These are phyloP conservation scores for Intellagama lesueurii DNA, from an alignment of 2,797 vertebrate genomes.

Conservation along the genomic window DNA sequence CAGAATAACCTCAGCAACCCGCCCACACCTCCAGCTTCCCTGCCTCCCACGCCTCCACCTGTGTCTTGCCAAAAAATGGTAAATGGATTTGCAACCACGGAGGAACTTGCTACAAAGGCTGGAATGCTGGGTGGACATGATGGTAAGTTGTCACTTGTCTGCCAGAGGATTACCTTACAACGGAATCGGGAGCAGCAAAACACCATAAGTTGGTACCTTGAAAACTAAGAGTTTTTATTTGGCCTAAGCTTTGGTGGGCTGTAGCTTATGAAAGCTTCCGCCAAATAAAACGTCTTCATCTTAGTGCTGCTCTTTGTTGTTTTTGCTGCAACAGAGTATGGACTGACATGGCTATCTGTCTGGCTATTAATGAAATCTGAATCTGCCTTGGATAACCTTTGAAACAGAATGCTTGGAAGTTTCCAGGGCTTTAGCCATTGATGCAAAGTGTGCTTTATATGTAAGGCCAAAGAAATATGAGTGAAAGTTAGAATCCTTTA, in stretches of 20 bases:
- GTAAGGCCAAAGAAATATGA: not conserved
- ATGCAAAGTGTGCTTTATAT: too few species aligned
- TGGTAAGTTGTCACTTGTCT: constrained; percentile 71
- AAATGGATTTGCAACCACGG: constrained; percentile 96
- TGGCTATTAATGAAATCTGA: not conserved
- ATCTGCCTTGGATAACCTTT: not conserved
- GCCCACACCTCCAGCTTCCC: constrained; percentile 97
- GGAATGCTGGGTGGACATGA: constrained; percentile 86
- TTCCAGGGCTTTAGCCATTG: not conserved
- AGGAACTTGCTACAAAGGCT: constrained; percentile 94
- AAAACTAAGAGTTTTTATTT: too few species aligned
- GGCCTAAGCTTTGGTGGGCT: too few species aligned
- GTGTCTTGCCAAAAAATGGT: constrained; percentile 97
- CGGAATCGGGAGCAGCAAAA: not conserved
- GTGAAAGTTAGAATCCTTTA: not conserved
- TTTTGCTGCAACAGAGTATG: too few species aligned
- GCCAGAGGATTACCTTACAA: not conserved
- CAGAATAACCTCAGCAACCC: constrained; percentile 99
- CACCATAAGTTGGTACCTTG: too few species aligned
- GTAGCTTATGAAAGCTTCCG: too few species aligned
- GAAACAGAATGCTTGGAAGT: not conserved
- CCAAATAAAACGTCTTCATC: too few species aligned
- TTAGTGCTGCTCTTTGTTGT: too few species aligned
- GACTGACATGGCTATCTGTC: too few species aligned
- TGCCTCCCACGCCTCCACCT: constrained; percentile 96